Evolutionary conservation across 2,888 invertebrate genomes (phyloP).

Genomic region (Terebella lapidaria): DNA sequence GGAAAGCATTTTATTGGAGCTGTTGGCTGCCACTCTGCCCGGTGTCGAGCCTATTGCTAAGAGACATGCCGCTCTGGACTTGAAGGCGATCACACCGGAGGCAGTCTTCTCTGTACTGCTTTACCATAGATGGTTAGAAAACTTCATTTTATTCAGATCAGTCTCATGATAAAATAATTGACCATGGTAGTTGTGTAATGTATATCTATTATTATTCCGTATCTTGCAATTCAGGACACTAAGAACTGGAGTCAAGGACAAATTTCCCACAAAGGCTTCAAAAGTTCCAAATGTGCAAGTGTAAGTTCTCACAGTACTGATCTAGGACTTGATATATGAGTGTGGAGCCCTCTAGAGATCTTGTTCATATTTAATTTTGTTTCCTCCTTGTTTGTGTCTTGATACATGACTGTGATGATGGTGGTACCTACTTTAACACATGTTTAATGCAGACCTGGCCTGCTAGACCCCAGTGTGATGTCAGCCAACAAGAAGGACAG

Average conservation of each 20-base stretch:
- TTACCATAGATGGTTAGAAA: slow-evolving; percentile 4
- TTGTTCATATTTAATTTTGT: too few relatives aligned
- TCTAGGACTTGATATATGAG: neutral
- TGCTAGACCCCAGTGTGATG: slow-evolving; percentile 54
- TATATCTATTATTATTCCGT: too few relatives aligned
- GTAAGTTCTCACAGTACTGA: slow-evolving; percentile 2
- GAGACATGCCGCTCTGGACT: neutral
- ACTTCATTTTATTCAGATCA: too few relatives aligned
- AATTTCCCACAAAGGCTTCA: slow-evolving; percentile 9
- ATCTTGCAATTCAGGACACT: too few relatives aligned
- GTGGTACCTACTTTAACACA: neutral
- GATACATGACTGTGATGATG: neutral
- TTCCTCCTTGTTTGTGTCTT: neutral
- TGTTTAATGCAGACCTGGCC: slow-evolving; percentile 52
- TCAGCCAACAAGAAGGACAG: neutral
- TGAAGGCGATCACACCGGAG: neutral
- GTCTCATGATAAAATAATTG: too few relatives aligned
- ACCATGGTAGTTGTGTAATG: slow-evolving; percentile 3
- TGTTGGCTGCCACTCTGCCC: neutral
- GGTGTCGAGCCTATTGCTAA: neutral
- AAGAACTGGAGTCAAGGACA: slow-evolving; percentile 10
- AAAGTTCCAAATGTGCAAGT: slow-evolving; percentile 4
- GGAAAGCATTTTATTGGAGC: neutral
- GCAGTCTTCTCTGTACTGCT: slow-evolving; percentile 1
- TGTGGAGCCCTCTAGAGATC: too few relatives aligned